Percentiles rank a stretch among this genome's conserved stretches.
phyloP scores from a whole-genome alignment of 2,888 invertebrate genomes.

The Ichneumon xanthorius region DNA sequence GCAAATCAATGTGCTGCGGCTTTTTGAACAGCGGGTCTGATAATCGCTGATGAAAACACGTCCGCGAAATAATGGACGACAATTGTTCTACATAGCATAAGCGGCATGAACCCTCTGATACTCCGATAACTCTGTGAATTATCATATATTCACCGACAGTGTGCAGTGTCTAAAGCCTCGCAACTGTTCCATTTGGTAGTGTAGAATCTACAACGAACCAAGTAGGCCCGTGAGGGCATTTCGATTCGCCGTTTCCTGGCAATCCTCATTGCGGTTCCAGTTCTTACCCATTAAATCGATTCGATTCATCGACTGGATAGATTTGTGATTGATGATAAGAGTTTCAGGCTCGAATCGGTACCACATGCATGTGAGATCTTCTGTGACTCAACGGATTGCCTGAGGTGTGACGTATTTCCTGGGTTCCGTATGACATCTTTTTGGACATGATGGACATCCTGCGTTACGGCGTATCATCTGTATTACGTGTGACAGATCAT shows the following conservation, averaged over 20 bases:
- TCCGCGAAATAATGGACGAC: too few species aligned
- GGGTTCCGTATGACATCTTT: too few species aligned
- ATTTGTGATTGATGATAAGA: background rate
- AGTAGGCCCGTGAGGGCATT: constrained; percentile 5
- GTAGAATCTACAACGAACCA: constrained; percentile 14
- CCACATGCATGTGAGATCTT: background rate
- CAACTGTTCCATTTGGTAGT: constrained; percentile 6
- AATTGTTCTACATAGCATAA: constrained; percentile 31
- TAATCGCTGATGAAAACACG: too few species aligned
- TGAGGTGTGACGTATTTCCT: too few species aligned
- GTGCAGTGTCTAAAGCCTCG: constrained; percentile 36
- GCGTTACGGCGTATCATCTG: too few species aligned
- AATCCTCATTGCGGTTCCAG: background rate
- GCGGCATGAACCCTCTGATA: constrained; percentile 70
- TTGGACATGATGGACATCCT: too few species aligned
- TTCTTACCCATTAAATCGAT: background rate
- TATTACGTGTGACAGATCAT: too few species aligned
- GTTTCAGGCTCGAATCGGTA: background rate
- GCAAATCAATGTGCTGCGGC: too few species aligned
- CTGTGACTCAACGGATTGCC: background rate
- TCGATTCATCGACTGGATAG: background rate
- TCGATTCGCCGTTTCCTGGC: background rate
- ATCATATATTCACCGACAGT: constrained; percentile 71
- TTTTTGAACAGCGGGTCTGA: too few species aligned
- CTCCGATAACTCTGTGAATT: constrained; percentile 76